Evolutionary conservation across 23 tunicate genomes (phyloP).

Genomic region (Clavelina lepadiformis): DNA sequence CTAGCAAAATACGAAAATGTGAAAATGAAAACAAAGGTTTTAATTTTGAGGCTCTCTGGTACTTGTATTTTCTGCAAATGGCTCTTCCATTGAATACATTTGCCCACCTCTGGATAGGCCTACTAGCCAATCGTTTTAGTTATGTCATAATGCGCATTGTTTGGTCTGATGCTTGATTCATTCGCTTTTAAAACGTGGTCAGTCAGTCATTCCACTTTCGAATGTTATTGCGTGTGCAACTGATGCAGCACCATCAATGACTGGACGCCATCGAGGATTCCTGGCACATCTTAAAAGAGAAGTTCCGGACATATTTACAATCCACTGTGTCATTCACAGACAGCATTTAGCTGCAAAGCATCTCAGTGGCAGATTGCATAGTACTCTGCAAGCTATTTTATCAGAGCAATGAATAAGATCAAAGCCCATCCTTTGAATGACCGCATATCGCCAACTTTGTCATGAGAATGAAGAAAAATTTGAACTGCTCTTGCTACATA

Average conservation of each 20-base stretch:
- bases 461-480: constrained; percentile 42
- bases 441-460: constrained; percentile 34
- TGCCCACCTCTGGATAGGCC: too few species aligned
- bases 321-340: constrained; percentile 45
- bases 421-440: constrained; percentile 44
- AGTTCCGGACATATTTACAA: constrained; percentile 21
- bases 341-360: constrained; percentile 53
- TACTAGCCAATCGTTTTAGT: too few species aligned
- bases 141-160: too few species aligned
- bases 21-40: too few species aligned
- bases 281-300: constrained; percentile 10
- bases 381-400: constrained; percentile 20
- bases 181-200: too few species aligned
- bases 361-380: constrained; percentile 29
- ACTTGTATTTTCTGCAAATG: too few species aligned
- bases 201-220: constrained; percentile 42
- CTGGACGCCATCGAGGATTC: constrained; percentile 38
- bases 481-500: constrained; percentile 31
- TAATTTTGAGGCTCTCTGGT: too few species aligned
- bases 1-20: too few species aligned
- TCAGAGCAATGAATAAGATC: constrained; percentile 49
- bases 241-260: constrained; percentile 38
- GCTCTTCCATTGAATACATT: too few species aligned
- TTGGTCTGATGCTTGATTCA: too few species aligned
- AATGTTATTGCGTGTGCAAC: constrained; percentile 56